phyloP scores from a whole-genome alignment of 2,888 invertebrate genomes.

The Acanthacorydalis orientalis region DNA sequence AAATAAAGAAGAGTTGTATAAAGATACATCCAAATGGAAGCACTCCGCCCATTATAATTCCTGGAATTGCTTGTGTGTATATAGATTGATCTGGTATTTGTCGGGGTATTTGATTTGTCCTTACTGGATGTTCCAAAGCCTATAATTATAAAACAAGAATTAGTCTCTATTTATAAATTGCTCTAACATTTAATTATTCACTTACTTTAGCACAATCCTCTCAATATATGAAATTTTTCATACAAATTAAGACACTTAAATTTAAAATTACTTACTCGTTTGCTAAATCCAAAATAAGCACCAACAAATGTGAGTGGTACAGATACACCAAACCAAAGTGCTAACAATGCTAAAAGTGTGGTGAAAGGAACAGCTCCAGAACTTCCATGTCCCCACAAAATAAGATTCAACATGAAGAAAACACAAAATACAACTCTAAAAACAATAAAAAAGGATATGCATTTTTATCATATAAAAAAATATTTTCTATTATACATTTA shows the following conservation, averaged over 20 bases:
- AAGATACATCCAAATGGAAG: slow-evolving; percentile 97
- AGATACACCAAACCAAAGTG: slow-evolving; percentile 96
- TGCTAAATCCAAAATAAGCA: slow-evolving; percentile 96
- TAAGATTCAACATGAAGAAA: slow-evolving; percentile 93
- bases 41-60: slow-evolving; percentile 96
- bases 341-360: slow-evolving; percentile 81
- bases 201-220: no score
- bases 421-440: slow-evolving; percentile 84
- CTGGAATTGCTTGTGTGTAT: slow-evolving; percentile 90
- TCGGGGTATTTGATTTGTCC: slow-evolving; percentile 96
- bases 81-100: slow-evolving; percentile 98
- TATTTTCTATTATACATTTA: background rate
- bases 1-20: slow-evolving; percentile 96
- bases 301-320: slow-evolving; percentile 96
- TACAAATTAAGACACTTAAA: no score
- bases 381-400: slow-evolving; percentile 90
- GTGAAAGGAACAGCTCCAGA: slow-evolving; percentile 96
- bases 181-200: no score
- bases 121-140: slow-evolving; percentile 91
- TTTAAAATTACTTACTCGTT: slow-evolving; percentile 49
- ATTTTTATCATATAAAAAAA: background rate
- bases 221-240: no score
- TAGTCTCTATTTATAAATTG: no score
- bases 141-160: slow-evolving; percentile 27
- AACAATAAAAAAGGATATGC: slow-evolving; percentile 11